Percentiles rank a stretch among this genome's conserved stretches.
Conservation (phyloP, 2,888 invertebrate genomes). For the Amphimallon solstitiale region DNA sequence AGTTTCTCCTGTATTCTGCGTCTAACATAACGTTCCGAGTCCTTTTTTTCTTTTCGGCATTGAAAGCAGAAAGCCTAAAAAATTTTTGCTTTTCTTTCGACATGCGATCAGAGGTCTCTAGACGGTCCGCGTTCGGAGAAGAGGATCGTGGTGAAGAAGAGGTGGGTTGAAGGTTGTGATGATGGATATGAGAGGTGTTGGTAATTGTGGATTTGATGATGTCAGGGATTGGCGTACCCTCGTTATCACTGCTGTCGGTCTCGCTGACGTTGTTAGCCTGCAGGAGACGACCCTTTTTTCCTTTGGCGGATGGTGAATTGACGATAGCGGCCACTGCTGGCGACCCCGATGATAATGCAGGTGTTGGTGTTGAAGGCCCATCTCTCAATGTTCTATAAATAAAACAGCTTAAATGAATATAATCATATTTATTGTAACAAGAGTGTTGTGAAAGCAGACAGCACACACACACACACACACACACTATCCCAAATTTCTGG, state of each 20-base stretch:
- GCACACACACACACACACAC: too few species aligned
- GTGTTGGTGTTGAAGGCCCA: constrained; percentile 38
- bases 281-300: constrained; percentile 61
- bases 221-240: constrained; percentile 63
- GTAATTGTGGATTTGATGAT: constrained; percentile 52
- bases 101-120: constrained; percentile 78
- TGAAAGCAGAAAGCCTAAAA: constrained; percentile 83
- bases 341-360: constrained; percentile 42
- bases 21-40: constrained; percentile 41
- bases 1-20: constrained; percentile 20
- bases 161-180: constrained; percentile 42
- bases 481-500: too few species aligned
- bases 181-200: constrained; percentile 40
- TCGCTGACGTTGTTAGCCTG: constrained; percentile 58
- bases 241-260: constrained; percentile 58
- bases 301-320: constrained; percentile 46
- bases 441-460: too few species aligned
- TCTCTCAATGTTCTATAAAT: constrained; percentile 40
- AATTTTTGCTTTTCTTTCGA: constrained; percentile 90
- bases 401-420: not conserved
- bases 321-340: constrained; percentile 35
- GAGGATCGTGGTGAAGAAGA: constrained; percentile 44
- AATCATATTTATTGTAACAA: too few species aligned
- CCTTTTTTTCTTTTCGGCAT: constrained; percentile 70
- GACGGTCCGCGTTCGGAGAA: constrained; percentile 57